Evolutionary conservation across 2,888 invertebrate genomes (phyloP).

Genomic region (Chrysomela aeneicollis): DNA sequence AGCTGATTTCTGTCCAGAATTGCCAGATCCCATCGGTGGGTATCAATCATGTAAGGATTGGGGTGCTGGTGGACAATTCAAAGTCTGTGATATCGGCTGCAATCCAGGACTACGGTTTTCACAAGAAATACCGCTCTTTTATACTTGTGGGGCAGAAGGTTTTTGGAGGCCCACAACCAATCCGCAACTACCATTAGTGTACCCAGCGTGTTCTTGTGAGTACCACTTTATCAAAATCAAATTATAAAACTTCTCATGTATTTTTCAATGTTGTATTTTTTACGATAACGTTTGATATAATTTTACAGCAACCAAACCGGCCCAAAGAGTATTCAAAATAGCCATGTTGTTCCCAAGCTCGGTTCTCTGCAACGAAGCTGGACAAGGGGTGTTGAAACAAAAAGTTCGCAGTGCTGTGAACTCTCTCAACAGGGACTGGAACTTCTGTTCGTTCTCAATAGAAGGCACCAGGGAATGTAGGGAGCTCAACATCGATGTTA

Average conservation of each 20-base stretch:
- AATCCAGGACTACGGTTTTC: constrained; percentile 89
- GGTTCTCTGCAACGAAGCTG: constrained; percentile 95
- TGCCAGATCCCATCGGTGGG: constrained; percentile 91
- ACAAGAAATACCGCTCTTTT: constrained; percentile 93
- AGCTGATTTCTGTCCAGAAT: constrained; percentile 92
- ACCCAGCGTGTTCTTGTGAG: constrained; percentile 91
- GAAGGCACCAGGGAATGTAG: constrained; percentile 91
- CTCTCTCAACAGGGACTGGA: constrained; percentile 93
- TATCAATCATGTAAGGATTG: constrained; percentile 92
- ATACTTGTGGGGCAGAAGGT: constrained; percentile 97
- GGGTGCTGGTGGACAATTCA: constrained; percentile 96
- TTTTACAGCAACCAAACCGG: constrained; percentile 79
- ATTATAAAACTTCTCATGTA: no score
- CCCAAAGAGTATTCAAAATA: constrained; percentile 94
- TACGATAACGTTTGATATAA: neutral
- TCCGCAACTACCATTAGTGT: constrained; percentile 81
- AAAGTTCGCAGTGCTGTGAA: constrained; percentile 90
- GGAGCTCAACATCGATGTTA: constrained; percentile 88
- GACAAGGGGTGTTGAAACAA: constrained; percentile 89
- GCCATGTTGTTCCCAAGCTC: constrained; percentile 95
- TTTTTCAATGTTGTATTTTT: no score
- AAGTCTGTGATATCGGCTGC: constrained; percentile 92
- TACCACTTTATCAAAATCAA: constrained; percentile 23
- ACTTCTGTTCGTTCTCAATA: constrained; percentile 91
- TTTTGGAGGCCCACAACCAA: constrained; percentile 93